Percentiles rank a stretch among this genome's conserved stretches.
Conservation (phyloP, 1,140 invertebrate species). For the Homarus americanus region DNA sequence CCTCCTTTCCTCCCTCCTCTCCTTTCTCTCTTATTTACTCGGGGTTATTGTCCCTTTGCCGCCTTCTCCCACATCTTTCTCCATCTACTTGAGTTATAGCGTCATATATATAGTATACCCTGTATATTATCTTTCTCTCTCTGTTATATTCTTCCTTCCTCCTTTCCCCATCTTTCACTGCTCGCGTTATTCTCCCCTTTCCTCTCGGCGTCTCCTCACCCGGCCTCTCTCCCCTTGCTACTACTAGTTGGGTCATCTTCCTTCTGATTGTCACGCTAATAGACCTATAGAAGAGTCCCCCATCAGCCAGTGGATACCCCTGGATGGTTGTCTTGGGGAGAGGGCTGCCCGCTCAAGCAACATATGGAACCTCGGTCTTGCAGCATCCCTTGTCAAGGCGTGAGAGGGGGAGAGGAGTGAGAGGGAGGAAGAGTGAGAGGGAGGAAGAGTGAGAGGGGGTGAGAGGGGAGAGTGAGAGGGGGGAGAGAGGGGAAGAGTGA, state of each 20-base stretch:
- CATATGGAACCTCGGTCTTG: slow-evolving; percentile 33
- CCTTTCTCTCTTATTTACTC: too few species aligned
- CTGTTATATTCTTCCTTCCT: too few species aligned
- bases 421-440: neutral
- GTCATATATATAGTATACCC: too few species aligned
- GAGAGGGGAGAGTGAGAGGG: too few species aligned
- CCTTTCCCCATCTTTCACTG: neutral
- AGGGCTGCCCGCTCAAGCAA: neutral
- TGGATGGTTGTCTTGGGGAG: neutral
- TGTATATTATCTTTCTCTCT: too few species aligned
- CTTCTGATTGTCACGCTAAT: slow-evolving; percentile 53
- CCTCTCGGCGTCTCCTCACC: neutral
- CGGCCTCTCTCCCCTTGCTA: neutral
- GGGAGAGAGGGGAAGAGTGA: too few species aligned
- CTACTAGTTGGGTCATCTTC: slow-evolving; percentile 11
- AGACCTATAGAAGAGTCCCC: slow-evolving; percentile 47
- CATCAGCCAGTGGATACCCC: slow-evolving; percentile 13
- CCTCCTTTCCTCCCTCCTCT: slow-evolving; percentile 1
- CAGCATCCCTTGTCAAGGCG: slow-evolving; percentile 14
- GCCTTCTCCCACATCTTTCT: too few species aligned
- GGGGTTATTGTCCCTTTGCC: too few species aligned
- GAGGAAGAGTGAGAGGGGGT: too few species aligned
- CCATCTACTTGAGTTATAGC: too few species aligned
- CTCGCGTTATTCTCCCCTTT: neutral
- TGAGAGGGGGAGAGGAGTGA: neutral